Evolutionary conservation across 2,888 invertebrate species (phyloP), one percentile per base, ranked within the genome.

Genomic region (Amblyteles armatorius): DNA sequence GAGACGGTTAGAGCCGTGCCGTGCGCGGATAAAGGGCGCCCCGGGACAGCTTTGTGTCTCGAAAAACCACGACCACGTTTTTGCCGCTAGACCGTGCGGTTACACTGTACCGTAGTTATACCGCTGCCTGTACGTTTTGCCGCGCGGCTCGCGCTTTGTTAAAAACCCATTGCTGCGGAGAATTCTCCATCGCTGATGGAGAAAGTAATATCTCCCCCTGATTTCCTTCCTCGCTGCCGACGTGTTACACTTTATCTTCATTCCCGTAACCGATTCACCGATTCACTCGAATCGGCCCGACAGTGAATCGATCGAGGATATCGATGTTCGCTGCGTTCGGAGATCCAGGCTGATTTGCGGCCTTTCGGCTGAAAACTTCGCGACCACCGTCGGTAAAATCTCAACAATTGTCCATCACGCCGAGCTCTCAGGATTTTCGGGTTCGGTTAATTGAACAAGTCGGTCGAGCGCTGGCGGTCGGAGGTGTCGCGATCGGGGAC

Each of bases 11-110:
- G 83, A 84, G 76, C 79, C 67, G 19, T 65, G 78, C 79, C 82
- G 78, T 76, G 71, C 65, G 44, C 63, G 82, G 84, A 87, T 87
- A 86, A 87, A 84, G 82, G 80, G 76, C 44, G 44, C 79, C 65
- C 16, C 67, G 76, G 72, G 79, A 85, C 71, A 85, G 85, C 79
- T 82, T 82, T 82, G 85, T 85, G 69, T 84, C 82, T 77, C 74
- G 57, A 82, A 85, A 85, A 79, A 79, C 85, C 79, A 60, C 82
- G 36, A 60, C 29, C 76, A 57, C 67, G 71, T 82, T 85, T 82
- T 85, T 79, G 48, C 76, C 71, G 29, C 85, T 76, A 79, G 71
- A 52, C 67, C 55, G 44, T 44, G 79, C 82, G 55, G 65, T 71
- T 19, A 69, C 26, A 55, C 22, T 60, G 40, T 73, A 52, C 55